Conservation (phyloP, 2,888 invertebrate species). For the Hoplodrina ambigua region DNA sequence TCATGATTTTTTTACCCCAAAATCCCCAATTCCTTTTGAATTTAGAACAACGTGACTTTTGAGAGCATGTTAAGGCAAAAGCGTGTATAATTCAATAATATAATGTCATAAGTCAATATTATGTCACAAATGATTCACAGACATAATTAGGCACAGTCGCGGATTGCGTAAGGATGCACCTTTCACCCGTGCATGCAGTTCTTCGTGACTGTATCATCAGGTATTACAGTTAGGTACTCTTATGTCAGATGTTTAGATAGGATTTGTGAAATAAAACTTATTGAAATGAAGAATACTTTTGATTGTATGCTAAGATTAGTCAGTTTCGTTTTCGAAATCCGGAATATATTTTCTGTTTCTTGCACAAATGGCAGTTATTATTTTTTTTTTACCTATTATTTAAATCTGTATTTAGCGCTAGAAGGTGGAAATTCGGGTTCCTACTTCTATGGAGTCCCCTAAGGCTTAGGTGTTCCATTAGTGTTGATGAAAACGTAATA, state of each 20-base stretch:
- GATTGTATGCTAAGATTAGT: background rate
- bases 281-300: conserved; percentile 14
- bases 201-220: conserved; percentile 36
- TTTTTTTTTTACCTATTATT: too few relatives aligned
- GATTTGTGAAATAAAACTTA: conserved; percentile 11
- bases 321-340: background rate
- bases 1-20: too few relatives aligned
- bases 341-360: background rate
- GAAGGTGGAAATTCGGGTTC: too few relatives aligned
- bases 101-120: conserved; percentile 69
- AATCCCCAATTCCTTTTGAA: background rate
- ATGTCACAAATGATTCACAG: conserved; percentile 62
- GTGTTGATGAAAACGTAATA: too few relatives aligned
- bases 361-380: too few relatives aligned
- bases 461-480: too few relatives aligned
- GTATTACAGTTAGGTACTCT: conserved; percentile 12
- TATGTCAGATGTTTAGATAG: conserved; percentile 13
- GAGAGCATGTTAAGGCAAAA: conserved; percentile 29
- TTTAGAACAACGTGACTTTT: conserved; percentile 4
- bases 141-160: conserved; percentile 62
- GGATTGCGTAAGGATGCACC: conserved; percentile 69
- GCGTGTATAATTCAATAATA: conserved; percentile 29
- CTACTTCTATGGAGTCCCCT: too few relatives aligned
- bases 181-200: conserved; percentile 68
- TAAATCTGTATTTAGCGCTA: too few relatives aligned